Evolutionary conservation across 1,140 invertebrate species (phyloP).

Genomic region (Coptotermes formosanus): DNA sequence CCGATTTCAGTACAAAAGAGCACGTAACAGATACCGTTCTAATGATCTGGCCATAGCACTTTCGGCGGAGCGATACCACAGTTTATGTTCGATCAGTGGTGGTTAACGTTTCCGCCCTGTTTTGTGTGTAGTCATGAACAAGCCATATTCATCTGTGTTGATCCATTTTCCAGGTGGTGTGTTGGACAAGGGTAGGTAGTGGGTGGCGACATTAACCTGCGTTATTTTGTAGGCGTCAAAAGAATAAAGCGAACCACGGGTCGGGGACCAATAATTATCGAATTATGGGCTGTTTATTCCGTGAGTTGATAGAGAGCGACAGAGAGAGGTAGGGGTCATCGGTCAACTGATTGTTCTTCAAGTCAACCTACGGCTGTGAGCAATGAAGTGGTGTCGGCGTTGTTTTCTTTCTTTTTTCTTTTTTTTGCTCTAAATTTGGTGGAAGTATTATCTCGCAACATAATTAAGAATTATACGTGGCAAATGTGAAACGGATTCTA

Average conservation of each 20-base stretch:
- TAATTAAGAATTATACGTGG: no score
- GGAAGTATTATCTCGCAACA: no score
- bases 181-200: no score
- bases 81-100: not conserved
- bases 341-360: not conserved
- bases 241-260: not conserved
- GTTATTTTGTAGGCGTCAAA: not conserved
- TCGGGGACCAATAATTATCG: not conserved
- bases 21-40: not conserved
- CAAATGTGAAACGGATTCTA: no score
- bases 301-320: not conserved
- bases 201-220: not conserved
- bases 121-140: not conserved
- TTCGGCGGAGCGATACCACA: not conserved
- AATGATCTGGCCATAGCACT: not conserved
- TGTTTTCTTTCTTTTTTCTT: no score
- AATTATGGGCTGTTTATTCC: not conserved
- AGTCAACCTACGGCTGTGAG: not conserved
- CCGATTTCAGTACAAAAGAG: not conserved
- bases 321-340: not conserved
- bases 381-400: no score
- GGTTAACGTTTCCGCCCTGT: not conserved
- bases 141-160: not conserved
- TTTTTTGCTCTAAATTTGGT: no score
- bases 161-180: not conserved